Conservation (phyloP, 2,888 invertebrate genomes). For the Mycalesis mineus region DNA sequence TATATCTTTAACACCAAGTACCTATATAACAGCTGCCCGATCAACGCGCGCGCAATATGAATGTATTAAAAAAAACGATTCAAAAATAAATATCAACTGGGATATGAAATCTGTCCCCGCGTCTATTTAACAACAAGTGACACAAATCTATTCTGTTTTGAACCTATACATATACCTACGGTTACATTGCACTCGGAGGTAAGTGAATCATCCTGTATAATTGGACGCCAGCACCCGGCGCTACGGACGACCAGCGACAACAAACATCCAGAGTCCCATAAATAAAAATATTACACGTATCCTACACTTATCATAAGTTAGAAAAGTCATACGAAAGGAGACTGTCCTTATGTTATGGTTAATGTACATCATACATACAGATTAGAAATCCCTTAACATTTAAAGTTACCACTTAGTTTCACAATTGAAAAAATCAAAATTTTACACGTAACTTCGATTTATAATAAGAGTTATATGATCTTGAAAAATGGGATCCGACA, state of each 20-base stretch:
- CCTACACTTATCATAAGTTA: slow-evolving; percentile 10
- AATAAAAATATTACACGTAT: slow-evolving; percentile 6
- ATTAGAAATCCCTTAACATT: no score
- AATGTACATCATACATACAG: neutral
- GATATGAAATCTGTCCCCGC: slow-evolving; percentile 38
- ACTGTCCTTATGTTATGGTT: neutral
- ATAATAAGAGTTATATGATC: no score
- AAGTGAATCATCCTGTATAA: slow-evolving; percentile 17
- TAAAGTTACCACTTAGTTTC: no score
- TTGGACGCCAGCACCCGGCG: neutral
- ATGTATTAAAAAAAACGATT: slow-evolving; percentile 26
- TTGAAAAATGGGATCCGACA: no score
- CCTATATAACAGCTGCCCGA: slow-evolving; percentile 64
- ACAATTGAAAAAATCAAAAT: no score
- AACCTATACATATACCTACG: slow-evolving; percentile 27
- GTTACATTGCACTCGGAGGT: slow-evolving; percentile 26
- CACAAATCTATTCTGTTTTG: slow-evolving; percentile 32
- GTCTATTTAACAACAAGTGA: slow-evolving; percentile 34
- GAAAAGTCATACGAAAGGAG: neutral
- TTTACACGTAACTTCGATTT: no score
- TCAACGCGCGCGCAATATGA: slow-evolving; percentile 48
- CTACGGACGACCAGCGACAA: neutral
- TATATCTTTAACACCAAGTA: slow-evolving; percentile 49
- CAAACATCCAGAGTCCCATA: slow-evolving; percentile 13
- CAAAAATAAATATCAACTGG: slow-evolving; percentile 16